Base-by-base conservation (phyloP, 2,113 vertebrate species). In the Thamnophis sirtalis region DNA sequence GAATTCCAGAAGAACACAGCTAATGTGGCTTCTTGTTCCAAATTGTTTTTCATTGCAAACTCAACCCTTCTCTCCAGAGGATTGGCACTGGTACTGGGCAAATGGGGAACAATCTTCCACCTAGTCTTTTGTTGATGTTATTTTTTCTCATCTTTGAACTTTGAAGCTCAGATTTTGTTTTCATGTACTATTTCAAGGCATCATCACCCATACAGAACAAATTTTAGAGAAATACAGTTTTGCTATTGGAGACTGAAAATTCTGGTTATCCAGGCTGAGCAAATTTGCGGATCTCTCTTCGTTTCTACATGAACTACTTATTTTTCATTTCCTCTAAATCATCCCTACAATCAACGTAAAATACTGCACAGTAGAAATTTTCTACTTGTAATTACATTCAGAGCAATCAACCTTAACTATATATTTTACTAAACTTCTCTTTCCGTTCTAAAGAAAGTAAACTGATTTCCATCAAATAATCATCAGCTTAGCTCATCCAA, bases 391-490 rank as follows among this genome's bases (percentile, higher is more conserved):
- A 93, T 10, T 91, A 50, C 50, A 93, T 93, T 88, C 92, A 91
- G 22, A 92, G 48, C 92, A 54, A 93, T 24, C 84, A 91, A 55
- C 51, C 92, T 84, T 43, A 93, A 84, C 54, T 90, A 50, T 94
- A 80, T 87, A 60, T 94, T 93, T 85, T 87, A 91, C 6, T 86
- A 73, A 33, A 55, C 48, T 54, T 58, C 51, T 54, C 56, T 50
- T 93, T 33, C 22, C 86, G n/a, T 33, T 7, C 55, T 87, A 92
- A 89, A 87, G 80, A 43, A 4, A 7, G 58, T 51, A 13, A 91
- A 89, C 15, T 10, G 4, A 89, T 89, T 91, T 91, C 38, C 54
- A 85, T 58, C 51, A 85, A 58, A 85, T 49, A 91, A 91, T 91
- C 49, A 91, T 91, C 80, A 86, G 80, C 80, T 28, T 58, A n/a